Evolutionary conservation across 2,113 vertebrate species (phyloP), one percentile per base, ranked within the genome.

Genomic region (Cettia cetti): DNA sequence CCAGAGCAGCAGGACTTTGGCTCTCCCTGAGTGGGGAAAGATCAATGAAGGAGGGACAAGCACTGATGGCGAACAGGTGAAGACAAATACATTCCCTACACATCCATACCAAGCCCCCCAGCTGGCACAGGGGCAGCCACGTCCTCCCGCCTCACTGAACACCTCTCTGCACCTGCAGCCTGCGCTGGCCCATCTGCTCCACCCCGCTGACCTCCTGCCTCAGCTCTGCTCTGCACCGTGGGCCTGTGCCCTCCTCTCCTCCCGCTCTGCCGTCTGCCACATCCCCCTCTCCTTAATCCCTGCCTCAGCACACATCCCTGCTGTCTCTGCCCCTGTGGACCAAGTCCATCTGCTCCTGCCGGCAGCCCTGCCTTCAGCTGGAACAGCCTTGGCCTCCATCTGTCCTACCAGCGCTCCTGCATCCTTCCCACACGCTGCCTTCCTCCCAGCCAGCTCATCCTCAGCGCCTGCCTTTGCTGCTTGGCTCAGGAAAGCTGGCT

Each of bases 291-390:
- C 71, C 65, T 92, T 93, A 88, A 95, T 95, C 71, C 50, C 84
- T 85, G 90, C 70, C 75, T 93, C 33, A 9, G 49, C 2, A 5
- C 83, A 69, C 42, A 27, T 39, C 90, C 85, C 85, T 83, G 79
- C 89, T 92, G 53, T 70, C 89, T 40, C 86, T 90, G 57, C 49
- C 71, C 74, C 56, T 31, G 45, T 39, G 81, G 72, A 59, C 89
- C 66, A 30, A 31, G 50, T 68, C 92, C 95, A 93, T 95, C 94
- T 95, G 94, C 93, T 96, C 61, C 66, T 56, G 54, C 80, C 2
- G 0, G 42, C 82, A 90, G 37, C 52, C 20, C 56, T 81, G 78
- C 57, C 76, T 66, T 83, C 60, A 92, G 31, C 68, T 83, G 77
- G 78, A 92, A 10, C 40, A 69, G 54, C 42, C 61, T 63, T 75